Evolutionary conservation across 2,888 invertebrate species (phyloP).

Genomic region (Lapara coniferarum): DNA sequence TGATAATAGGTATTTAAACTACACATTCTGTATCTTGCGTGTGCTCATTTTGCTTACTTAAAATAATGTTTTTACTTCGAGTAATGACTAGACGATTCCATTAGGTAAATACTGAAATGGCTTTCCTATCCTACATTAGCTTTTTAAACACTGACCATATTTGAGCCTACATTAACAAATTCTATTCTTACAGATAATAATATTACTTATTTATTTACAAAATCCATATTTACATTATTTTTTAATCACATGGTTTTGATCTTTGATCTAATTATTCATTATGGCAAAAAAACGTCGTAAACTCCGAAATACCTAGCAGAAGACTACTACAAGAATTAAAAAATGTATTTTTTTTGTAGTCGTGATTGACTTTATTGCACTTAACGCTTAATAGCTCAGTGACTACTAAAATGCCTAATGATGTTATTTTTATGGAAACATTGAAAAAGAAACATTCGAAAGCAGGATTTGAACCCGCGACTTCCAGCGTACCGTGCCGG

Average conservation of each 20-base stretch:
- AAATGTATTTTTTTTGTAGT: too few relatives aligned
- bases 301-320: too few relatives aligned
- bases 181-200: neutral
- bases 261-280: neutral
- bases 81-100: slow-evolving; percentile 14
- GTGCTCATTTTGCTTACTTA: slow-evolving; percentile 23
- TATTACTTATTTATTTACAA: slow-evolving; percentile 14
- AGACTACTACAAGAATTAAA: too few relatives aligned
- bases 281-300: neutral
- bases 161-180: slow-evolving; percentile 17
- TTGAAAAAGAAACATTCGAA: too few relatives aligned
- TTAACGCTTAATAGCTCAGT: neutral
- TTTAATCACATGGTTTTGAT: slow-evolving; percentile 9
- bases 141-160: slow-evolving; percentile 17
- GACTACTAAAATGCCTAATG: neutral
- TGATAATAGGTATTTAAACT: neutral
- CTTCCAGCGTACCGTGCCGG: too few relatives aligned
- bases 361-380: neutral
- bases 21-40: neutral
- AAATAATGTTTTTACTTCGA: slow-evolving; percentile 5
- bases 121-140: slow-evolving; percentile 5
- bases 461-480: too few relatives aligned
- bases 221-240: slow-evolving; percentile 9
- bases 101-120: slow-evolving; percentile 17
- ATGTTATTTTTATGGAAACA: too few relatives aligned